phyloP scores from a whole-genome alignment of 2,797 vertebrate genomes.

The Coendou prehensilis region DNA sequence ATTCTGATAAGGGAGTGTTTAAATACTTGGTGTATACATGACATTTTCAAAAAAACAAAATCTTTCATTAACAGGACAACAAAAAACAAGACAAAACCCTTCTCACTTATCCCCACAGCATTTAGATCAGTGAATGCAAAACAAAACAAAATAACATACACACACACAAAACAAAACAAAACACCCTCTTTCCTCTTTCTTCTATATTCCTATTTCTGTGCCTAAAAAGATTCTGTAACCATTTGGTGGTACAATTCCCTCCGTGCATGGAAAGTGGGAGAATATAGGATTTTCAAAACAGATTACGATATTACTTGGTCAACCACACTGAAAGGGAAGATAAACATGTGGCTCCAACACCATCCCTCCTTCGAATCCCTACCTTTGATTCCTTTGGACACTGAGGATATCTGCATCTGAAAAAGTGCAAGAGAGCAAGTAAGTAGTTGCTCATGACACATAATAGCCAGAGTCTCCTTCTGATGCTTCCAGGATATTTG shows the following conservation, averaged over 20 bases:
- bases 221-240: background rate
- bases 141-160: background rate
- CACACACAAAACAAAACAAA: too few relatives aligned
- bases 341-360: background rate
- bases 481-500: background rate
- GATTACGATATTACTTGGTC: background rate
- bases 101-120: background rate
- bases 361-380: background rate
- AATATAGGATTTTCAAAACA: background rate
- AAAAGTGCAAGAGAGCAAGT: background rate
- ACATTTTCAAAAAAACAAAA: conserved; percentile 56
- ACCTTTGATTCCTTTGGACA: background rate
- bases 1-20: background rate
- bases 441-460: background rate
- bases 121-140: background rate
- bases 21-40: background rate
- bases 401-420: background rate
- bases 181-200: background rate
- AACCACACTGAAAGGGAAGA: background rate
- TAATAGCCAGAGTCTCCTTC: background rate
- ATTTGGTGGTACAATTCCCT: background rate
- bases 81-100: background rate
- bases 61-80: background rate
- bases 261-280: background rate
- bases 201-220: background rate